These are phyloP conservation scores for Tachycineta bicolor DNA, from an alignment of 2,113 vertebrate genomes.

Conservation along the genomic window DNA sequence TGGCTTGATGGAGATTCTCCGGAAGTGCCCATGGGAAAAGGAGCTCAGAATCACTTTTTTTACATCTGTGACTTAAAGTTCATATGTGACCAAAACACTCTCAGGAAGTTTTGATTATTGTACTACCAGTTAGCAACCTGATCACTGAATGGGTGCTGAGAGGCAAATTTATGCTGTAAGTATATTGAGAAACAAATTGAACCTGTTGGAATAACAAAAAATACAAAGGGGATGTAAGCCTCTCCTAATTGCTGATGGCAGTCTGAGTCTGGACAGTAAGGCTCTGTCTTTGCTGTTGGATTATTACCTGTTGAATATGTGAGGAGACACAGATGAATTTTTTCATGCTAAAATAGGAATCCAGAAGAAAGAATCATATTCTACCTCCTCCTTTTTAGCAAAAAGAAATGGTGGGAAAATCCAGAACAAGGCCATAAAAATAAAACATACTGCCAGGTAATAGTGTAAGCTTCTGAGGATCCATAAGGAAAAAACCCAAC, in stretches of 20 bases:
- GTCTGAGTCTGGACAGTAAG: not conserved
- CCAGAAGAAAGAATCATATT: not conserved
- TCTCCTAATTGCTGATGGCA: not conserved
- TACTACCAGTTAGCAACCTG: not conserved
- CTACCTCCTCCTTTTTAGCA: accelerated
- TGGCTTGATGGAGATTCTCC: not conserved
- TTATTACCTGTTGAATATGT: not conserved
- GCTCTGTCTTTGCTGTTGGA: not conserved
- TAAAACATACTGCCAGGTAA: not conserved
- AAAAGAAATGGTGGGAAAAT: not conserved
- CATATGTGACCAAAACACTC: not conserved
- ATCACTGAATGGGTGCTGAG: accelerated
- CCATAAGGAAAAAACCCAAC: not conserved
- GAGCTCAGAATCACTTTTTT: not conserved
- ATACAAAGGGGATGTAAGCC: not conserved
- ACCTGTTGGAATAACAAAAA: not conserved
- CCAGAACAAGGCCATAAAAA: not conserved
- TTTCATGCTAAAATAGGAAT: not conserved
- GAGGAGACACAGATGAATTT: not conserved
- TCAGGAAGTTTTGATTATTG: not conserved
- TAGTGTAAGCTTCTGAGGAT: not conserved
- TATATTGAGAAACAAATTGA: not conserved
- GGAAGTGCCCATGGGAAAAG: not conserved
- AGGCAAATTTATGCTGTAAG: not conserved
- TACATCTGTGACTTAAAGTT: not conserved